A percentile compares a stretch with the other conserved stretches of the same genome.
Evolutionary conservation across 2,797 vertebrate species (phyloP).

Genomic region (Enteromius argenteus): DNA sequence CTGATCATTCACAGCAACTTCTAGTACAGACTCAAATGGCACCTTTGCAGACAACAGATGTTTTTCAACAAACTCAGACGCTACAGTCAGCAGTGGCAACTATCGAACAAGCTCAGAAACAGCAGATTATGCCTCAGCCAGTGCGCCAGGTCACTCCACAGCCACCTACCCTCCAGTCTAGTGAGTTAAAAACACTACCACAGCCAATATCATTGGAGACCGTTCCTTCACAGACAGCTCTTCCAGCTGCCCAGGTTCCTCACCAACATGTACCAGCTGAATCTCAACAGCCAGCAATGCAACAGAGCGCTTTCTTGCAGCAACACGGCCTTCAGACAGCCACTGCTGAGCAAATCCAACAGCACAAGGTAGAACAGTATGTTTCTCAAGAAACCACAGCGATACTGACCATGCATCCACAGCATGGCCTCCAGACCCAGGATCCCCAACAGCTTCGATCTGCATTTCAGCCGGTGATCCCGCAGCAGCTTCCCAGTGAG

Average conservation of each 20-base stretch:
- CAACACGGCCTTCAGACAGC: conserved; percentile 22
- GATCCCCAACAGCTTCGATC: conserved; percentile 65
- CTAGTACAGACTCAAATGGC: conserved; percentile 17
- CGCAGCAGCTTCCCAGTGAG: conserved; percentile 63
- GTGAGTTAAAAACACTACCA: conserved; percentile 31
- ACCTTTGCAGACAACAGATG: conserved; percentile 35
- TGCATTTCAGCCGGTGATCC: conserved; percentile 48
- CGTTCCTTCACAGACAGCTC: neutral
- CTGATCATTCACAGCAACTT: conserved; percentile 48
- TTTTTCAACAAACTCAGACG: conserved; percentile 39
- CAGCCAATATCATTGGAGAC: conserved; percentile 32
- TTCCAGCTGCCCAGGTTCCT: conserved; percentile 22
- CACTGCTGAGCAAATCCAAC: conserved; percentile 39
- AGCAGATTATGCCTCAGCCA: conserved; percentile 63
- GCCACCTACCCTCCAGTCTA: conserved; percentile 13
- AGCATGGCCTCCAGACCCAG: conserved; percentile 67
- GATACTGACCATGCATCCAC: conserved; percentile 59
- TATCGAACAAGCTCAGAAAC: conserved; percentile 51
- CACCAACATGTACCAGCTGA: conserved; percentile 48
- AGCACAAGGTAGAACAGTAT: conserved; percentile 44
- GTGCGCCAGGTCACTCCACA: conserved; percentile 15
- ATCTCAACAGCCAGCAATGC: conserved; percentile 40
- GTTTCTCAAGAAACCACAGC: conserved; percentile 55
- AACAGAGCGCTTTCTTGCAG: conserved; percentile 48
- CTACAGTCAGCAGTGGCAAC: conserved; percentile 24